Base-by-base conservation (phyloP, 2,888 invertebrate species). In the Zaprionus obscuricornis region DNA sequence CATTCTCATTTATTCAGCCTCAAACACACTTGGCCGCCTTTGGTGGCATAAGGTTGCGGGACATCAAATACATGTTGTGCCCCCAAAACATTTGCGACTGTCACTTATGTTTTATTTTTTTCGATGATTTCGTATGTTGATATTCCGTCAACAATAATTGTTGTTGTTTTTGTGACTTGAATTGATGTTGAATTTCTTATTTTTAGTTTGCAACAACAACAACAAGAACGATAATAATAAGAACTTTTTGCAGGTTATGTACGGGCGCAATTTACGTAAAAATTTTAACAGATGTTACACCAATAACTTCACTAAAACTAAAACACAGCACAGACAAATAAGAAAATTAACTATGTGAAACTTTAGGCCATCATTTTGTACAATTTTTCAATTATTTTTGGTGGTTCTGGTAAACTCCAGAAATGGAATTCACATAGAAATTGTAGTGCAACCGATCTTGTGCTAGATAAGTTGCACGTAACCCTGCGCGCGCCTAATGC, bases 401-500 rank as follows among this genome's bases (percentile, higher is more conserved):
- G n/a, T 46, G 33, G 45, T 34, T 33, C 18, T 8, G 11, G 13
- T 39, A 10, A 26, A 37, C 29, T 57, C 64, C 54, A 45, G 68
- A 50, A 29, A 16, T 26, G 22, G 24, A 43, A 57, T 34, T 49
- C 40, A 45, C 56, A 54, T 27, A 14, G 20, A 54, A 43, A 52
- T 42, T 24, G 11, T 57, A 52, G 68, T 72, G 69, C 77, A 75
- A 67, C 78, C 58, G 77, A 70, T 55, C 51, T n/a, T n/a, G n/a
- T n/a, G n/a, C n/a, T n/a, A 18, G 46, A 57, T 45, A 74, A 67
- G 76, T 76, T 79, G 81, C 77, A 65, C 81, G 74, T 74, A 68
- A 81, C 65, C n/a, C n/a, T n/a, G n/a, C 59, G 73, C 81, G 73
- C 77, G 64, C 69, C 60, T 57, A 71, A 73, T 87, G 85, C 85